Percentiles rank a stretch among this genome's conserved stretches.
These are phyloP conservation scores for Drosophila willistoni DNA, from an alignment of 1,140 invertebrate species.

Conservation along the genomic window DNA sequence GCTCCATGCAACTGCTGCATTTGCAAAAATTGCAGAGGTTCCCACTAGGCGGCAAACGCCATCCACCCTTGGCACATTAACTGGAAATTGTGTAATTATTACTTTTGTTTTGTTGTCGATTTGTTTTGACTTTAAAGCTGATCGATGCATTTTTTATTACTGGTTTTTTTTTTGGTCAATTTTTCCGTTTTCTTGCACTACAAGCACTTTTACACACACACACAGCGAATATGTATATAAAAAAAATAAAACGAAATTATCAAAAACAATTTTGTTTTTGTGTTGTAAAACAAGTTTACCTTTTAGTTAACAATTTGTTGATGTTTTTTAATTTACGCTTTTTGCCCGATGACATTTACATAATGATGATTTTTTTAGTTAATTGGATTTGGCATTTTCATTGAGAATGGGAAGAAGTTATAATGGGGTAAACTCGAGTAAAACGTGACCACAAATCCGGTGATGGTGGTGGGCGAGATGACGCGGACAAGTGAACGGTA, in stretches of 20 bases:
- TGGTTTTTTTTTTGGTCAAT: conserved; percentile 1
- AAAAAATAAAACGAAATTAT: conserved; percentile 32
- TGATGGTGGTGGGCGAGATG: conserved; percentile 5
- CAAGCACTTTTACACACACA: conserved; percentile 2
- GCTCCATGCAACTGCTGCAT: not conserved
- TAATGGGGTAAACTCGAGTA: not conserved
- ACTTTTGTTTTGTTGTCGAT: not conserved
- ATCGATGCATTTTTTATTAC: conserved; percentile 14
- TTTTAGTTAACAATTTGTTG: conserved; percentile 39
- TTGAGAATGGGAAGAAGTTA: conserved; percentile 1
- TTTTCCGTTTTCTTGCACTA: conserved; percentile 8
- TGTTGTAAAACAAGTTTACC: conserved; percentile 70
- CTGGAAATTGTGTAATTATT: conserved; percentile 19
- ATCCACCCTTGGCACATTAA: conserved; percentile 13
- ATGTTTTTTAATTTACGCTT: conserved; percentile 48
- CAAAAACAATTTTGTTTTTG: conserved; percentile 25
- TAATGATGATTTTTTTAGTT: conserved; percentile 29
- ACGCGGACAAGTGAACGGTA: conserved; percentile 54
- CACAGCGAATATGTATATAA: conserved; percentile 14
- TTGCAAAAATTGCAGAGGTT: conserved; percentile 1
- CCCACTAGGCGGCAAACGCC: not conserved
- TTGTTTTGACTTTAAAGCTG: conserved; percentile 26
- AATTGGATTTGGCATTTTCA: not conserved
- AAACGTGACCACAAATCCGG: not conserved
- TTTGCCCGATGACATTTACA: conserved; percentile 64